These are phyloP conservation scores for Darevskia mixta DNA, from an alignment of 2,797 vertebrate genomes.

Conservation along the genomic window DNA sequence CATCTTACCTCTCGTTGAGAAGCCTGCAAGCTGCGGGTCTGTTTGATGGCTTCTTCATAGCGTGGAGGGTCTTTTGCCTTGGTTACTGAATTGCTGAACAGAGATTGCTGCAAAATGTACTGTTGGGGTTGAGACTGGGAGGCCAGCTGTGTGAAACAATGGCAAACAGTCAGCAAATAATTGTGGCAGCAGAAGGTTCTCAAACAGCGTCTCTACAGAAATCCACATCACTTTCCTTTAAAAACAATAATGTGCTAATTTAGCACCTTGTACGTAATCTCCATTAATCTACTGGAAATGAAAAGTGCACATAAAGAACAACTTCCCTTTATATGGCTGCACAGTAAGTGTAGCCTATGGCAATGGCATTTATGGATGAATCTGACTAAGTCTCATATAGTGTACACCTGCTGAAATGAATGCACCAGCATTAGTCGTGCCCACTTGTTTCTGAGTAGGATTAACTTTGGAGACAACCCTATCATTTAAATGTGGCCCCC, in stretches of 20 bases:
- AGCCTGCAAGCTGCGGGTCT: constrained; percentile 85
- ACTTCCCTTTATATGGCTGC: neutral
- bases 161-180: constrained; percentile 12
- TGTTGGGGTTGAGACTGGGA: constrained; percentile 78
- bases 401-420: too few relatives aligned
- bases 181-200: neutral
- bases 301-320: neutral
- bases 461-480: too few relatives aligned
- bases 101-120: constrained; percentile 77
- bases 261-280: neutral
- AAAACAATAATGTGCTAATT: too few relatives aligned
- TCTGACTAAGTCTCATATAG: too few relatives aligned
- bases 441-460: too few relatives aligned
- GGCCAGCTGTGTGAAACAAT: constrained; percentile 76
- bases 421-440: too few relatives aligned
- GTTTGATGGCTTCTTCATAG: constrained; percentile 97
- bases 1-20: constrained; percentile 76
- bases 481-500: neutral
- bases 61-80: constrained; percentile 94
- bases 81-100: constrained; percentile 81
- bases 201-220: neutral
- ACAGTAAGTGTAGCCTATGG: too few relatives aligned
- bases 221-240: too few relatives aligned
- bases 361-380: too few relatives aligned
- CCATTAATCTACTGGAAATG: neutral